Percentiles rank a stretch among this genome's conserved stretches.
phyloP scores from a whole-genome alignment of 2,797 vertebrate species.

The Microctenopoma lineatum region DNA sequence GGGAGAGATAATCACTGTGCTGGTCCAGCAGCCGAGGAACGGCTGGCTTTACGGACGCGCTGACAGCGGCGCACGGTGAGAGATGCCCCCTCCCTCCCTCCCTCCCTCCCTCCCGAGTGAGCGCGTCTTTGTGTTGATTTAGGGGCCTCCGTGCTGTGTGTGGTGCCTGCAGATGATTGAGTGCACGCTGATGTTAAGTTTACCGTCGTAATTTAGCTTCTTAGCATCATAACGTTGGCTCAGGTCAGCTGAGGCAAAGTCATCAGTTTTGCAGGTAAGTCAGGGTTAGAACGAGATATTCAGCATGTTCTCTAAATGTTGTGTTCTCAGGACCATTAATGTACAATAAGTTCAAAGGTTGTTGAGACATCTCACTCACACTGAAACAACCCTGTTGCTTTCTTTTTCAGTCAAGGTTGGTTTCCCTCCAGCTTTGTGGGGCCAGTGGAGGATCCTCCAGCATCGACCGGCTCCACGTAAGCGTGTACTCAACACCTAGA shows the following conservation, averaged over 20 bases:
- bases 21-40: slow-evolving; percentile 85
- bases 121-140: not conserved
- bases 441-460: slow-evolving; percentile 73
- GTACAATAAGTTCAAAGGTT: not conserved
- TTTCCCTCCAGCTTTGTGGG: slow-evolving; percentile 92
- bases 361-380: not conserved
- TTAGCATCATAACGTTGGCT: too few species aligned
- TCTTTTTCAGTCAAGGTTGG: slow-evolving; percentile 89
- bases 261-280: not conserved
- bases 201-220: too few species aligned
- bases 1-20: slow-evolving; percentile 84
- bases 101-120: not conserved
- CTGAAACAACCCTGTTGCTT: not conserved
- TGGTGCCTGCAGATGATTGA: not conserved
- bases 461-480: slow-evolving; percentile 64
- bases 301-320: not conserved
- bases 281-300: too few species aligned
- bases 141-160: not conserved
- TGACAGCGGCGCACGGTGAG: slow-evolving; percentile 85
- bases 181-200: not conserved
- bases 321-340: not conserved
- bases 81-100: not conserved
- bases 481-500: not conserved
- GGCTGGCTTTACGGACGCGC: slow-evolving; percentile 93
- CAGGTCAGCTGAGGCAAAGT: too few species aligned